Evolutionary conservation across 1,140 invertebrate genomes (phyloP).

Genomic region (Pollicipes pollicipes): DNA sequence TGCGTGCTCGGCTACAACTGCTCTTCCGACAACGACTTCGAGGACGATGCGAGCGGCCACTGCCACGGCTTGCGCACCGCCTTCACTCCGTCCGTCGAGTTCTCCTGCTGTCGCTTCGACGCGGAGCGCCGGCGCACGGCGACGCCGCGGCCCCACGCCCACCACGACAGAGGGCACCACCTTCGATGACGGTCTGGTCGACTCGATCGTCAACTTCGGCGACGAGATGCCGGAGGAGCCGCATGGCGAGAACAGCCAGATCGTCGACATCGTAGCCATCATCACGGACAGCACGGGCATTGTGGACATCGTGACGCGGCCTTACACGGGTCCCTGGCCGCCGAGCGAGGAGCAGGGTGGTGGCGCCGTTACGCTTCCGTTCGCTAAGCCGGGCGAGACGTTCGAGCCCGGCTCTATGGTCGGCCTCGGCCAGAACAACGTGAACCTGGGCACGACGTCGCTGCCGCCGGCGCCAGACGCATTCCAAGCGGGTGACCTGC

Average conservation of each 20-base stretch:
- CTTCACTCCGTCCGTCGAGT: constrained; percentile 28
- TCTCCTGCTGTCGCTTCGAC: constrained; percentile 25
- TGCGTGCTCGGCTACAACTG: constrained; percentile 28
- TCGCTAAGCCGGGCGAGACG: constrained; percentile 2
- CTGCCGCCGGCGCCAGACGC: not conserved
- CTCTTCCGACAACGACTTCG: constrained; percentile 28
- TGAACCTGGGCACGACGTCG: not conserved
- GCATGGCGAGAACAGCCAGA: not conserved
- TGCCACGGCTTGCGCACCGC: constrained; percentile 28
- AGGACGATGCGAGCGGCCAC: constrained; percentile 25
- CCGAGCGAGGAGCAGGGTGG: not conserved
- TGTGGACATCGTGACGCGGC: constrained; percentile 15
- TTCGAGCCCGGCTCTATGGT: not conserved
- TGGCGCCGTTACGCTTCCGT: not conserved
- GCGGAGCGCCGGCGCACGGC: not conserved
- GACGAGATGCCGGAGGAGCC: not conserved
- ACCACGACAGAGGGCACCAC: constrained; percentile 3
- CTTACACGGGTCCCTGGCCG: constrained; percentile 7
- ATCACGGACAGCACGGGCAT: constrained; percentile 17
- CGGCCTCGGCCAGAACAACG: not conserved
- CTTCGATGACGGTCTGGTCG: constrained; percentile 1
- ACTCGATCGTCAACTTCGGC: not conserved
- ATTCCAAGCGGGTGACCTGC: not conserved
- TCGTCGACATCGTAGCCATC: constrained; percentile 17
- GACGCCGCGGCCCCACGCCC: constrained; percentile 11